phyloP scores from a whole-genome alignment of 64 coral and sea anemone genomes.

The Cladopsammia gracilis region DNA sequence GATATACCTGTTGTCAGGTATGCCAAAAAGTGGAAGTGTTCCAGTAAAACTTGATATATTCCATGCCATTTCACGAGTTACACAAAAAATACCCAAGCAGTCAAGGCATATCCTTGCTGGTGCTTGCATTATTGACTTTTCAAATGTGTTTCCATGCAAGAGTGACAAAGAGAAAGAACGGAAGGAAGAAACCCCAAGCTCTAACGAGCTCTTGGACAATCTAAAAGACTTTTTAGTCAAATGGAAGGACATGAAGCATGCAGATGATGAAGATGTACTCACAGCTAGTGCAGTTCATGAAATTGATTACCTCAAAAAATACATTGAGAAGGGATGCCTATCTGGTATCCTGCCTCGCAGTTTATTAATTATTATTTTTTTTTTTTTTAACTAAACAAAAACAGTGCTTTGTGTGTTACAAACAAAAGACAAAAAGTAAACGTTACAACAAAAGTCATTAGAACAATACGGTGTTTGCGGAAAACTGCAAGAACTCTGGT shows the following conservation, averaged over 20 bases:
- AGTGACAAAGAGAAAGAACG: constrained; percentile 16
- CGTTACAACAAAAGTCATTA: no score
- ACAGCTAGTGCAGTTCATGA: constrained; percentile 16
- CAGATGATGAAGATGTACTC: constrained; percentile 17
- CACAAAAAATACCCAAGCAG: constrained; percentile 49
- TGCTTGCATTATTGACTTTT: constrained; percentile 29
- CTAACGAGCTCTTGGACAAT: background rate
- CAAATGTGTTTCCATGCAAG: background rate
- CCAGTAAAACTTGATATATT: constrained; percentile 53
- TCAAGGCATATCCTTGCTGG: background rate
- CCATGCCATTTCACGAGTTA: constrained; percentile 45
- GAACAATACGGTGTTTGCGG: no score
- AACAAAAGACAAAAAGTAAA: no score
- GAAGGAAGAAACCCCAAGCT: constrained; percentile 7
- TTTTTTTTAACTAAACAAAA: no score
- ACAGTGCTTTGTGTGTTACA: no score
- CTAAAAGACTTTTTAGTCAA: background rate
- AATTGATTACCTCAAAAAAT: constrained; percentile 5
- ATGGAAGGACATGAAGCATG: background rate
- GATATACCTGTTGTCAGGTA: constrained; percentile 55
- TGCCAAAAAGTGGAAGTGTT: constrained; percentile 15
- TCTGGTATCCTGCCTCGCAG: constrained; percentile 44
- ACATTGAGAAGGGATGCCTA: constrained; percentile 36
- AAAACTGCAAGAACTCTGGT: no score
- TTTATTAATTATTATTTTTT: no score